phyloP scores from a whole-genome alignment of 2,888 invertebrate species.

The Phania funesta region DNA sequence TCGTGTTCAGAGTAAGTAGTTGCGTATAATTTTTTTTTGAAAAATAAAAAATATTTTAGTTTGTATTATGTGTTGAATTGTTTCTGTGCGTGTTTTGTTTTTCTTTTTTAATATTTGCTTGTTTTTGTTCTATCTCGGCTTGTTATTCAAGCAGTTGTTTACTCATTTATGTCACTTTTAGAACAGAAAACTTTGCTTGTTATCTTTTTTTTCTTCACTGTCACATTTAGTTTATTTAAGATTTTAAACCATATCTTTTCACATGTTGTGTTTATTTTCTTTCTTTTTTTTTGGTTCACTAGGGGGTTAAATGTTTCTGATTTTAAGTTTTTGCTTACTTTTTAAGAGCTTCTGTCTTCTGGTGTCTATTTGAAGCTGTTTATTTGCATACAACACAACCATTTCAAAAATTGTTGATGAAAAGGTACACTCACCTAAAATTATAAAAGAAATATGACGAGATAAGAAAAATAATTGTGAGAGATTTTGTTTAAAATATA shows the following conservation, averaged over 20 bases:
- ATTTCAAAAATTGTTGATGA: slow-evolving; percentile 31
- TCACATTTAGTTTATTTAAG: slow-evolving; percentile 26
- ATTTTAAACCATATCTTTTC: background rate
- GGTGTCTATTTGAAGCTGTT: background rate
- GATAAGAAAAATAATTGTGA: slow-evolving; percentile 22
- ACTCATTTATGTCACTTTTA: slow-evolving; percentile 55
- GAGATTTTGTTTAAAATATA: background rate
- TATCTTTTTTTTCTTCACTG: background rate
- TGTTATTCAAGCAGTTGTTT: slow-evolving; percentile 31
- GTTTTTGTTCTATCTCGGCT: background rate
- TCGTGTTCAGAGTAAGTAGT: background rate
- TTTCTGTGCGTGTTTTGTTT: slow-evolving; percentile 10
- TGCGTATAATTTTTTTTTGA: background rate
- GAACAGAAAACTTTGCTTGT: slow-evolving; percentile 27
- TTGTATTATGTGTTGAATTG: slow-evolving; percentile 2
- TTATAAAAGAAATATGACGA: background rate
- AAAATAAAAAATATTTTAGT: background rate
- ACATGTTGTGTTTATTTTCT: background rate
- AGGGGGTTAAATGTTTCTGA: slow-evolving; percentile 41
- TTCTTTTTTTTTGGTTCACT: slow-evolving; percentile 11
- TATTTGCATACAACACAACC: background rate
- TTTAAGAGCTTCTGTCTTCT: background rate
- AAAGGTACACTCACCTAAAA: slow-evolving; percentile 49
- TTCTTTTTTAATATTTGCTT: background rate
- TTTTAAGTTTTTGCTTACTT: background rate